Evolutionary conservation across 2,113 vertebrate genomes (phyloP), one percentile per base, ranked within the genome.

Genomic region (Hippolais icterina): DNA sequence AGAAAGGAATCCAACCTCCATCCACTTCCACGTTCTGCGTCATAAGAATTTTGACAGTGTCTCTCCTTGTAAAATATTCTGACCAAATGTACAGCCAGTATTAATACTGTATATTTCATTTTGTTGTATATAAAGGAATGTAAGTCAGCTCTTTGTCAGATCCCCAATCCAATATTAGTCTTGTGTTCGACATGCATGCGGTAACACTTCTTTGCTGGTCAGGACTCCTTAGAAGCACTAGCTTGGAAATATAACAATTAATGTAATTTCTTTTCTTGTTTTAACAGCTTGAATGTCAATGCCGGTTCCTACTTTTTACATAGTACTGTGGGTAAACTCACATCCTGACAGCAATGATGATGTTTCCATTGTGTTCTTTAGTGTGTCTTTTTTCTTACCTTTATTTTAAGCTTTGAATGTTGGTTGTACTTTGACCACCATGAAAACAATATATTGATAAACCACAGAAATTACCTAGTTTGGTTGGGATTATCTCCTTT

Each of bases 211-310:
- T 94, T 96, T 95, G 96, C 97, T 92, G 96, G 42, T 94, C 97
- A 92, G 95, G 96, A 85, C 92, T 96, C 91, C 82, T 83, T 92
- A 85, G 87, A 87, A 89, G 70, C 60, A 74, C 96, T 96, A 66
- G 95, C 96, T 94, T 81, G 93, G 86, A 90, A 96, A 92, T 85
- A 83, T 84, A 94, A 75, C 86, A 61, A 81, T 87, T 54, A 54
- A 65, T 83, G 57, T 91, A 75, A 41, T 93, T 95, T 92, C 93
- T 97, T 93, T 89, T 81, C 96, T 96, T 93, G 96, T 86, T 97
- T 98, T 97, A 98, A 98, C 98, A 97, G 96, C 97, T 97, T 98
- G 98, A 98, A 98, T 98, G 98, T 98, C 98, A 94, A 92, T 91
- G 95, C 96, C 79, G 64, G 97, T 94, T 93, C 97, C 96, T 96